Evolutionary conservation across 2,113 vertebrate species (phyloP), one percentile per base, ranked within the genome.

Genomic region (Scomber japonicus): DNA sequence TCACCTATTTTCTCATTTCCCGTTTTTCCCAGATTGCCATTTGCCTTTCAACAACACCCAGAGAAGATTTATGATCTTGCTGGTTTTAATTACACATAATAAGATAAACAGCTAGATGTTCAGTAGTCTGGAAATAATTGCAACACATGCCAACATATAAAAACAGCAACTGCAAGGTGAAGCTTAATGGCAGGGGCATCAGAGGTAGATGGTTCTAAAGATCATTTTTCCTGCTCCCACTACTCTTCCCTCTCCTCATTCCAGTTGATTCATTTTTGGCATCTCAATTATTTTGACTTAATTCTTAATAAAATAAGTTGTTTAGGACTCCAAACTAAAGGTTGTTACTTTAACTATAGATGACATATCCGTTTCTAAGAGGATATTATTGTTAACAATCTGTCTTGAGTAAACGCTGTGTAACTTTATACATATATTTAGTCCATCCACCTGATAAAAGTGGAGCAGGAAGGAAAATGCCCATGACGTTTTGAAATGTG

Each of bases 371-470:
- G 45, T 78, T 72, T 2, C 24, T 40, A 56, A 62, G 60, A 70
- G n/a, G 45, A 48, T 30, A 51, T 27, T 57, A 51, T 40, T 60
- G 50, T 75, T 74, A 40, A n/a, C 3, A 65, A 65, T 45, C 13
- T 48, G 54, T 62, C 51, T 62, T 2, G 7, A 30, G 40, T 81
- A 56, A 77, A 65, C 16, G 12, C 50, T 44, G 63, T 83, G 88
- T 70, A 76, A 90, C 72, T 14, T 63, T 80, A 90, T 74, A 74
- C 75, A 54, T 89, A 92, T 84, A 92, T 91, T 89, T 86, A 92
- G 86, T 90, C 68, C 59, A 64, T 81, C 68, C 50, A 91, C 79
- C 87, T 88, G 92, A 94, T 91, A 88, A 92, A 93, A 90, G 82
- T 63, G 68, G 78, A 75, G 53, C 67, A 75, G 53, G 59, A 81